Conservation (phyloP, 2,797 vertebrate genomes). For the Eospalax fontanierii region DNA sequence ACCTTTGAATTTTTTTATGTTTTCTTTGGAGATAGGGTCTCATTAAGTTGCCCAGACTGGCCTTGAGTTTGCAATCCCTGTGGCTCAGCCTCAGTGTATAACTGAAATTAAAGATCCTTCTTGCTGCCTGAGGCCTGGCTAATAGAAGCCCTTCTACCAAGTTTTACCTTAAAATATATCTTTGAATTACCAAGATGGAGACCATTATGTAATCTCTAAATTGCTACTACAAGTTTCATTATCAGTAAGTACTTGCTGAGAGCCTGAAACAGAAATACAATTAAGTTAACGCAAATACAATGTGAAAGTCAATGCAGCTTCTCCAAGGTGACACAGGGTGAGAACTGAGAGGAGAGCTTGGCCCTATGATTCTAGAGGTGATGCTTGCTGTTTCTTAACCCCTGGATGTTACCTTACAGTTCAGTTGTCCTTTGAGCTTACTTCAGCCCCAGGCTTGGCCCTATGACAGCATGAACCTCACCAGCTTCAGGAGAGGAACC, state of each 20-base stretch:
- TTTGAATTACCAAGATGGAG: constrained; percentile 23
- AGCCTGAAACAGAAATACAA: constrained; percentile 22
- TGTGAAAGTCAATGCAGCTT: neutral
- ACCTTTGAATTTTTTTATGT: neutral
- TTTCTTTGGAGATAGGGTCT: neutral
- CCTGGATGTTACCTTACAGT: neutral
- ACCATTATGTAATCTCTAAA: neutral
- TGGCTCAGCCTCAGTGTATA: neutral
- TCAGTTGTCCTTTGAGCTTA: neutral
- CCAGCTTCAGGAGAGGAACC: neutral
- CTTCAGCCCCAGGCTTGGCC: neutral
- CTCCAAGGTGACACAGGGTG: neutral
- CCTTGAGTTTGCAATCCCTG: neutral
- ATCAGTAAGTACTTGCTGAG: constrained; percentile 25
- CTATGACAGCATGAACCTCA: neutral
- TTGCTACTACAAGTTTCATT: constrained; percentile 19
- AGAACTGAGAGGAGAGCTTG: neutral
- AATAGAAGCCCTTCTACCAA: neutral
- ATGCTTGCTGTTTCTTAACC: neutral
- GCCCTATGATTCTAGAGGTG: neutral
- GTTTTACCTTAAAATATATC: constrained; percentile 4
- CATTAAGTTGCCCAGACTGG: neutral
- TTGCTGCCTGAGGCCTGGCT: too few relatives aligned
- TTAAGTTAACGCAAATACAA: neutral
- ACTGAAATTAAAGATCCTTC: neutral